A percentile compares a stretch with the other conserved stretches of the same genome.
These are phyloP conservation scores for Motacilla alba DNA, from an alignment of 2,113 vertebrate species.

Conservation along the genomic window DNA sequence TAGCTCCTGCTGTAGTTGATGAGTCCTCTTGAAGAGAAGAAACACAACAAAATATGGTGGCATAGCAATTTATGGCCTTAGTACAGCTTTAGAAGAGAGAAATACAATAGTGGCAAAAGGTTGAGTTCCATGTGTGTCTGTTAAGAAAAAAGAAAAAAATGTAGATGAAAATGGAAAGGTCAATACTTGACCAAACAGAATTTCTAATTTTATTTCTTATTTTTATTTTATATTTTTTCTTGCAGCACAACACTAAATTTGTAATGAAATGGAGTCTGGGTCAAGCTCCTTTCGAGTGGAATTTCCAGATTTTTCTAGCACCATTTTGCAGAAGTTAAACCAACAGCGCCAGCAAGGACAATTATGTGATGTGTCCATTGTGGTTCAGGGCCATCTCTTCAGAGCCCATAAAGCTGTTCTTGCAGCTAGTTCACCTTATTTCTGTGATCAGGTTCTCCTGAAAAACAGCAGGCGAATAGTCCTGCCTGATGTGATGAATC, in stretches of 20 bases:
- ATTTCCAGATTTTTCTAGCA: slow-evolving; percentile 87
- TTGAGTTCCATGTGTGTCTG: background rate
- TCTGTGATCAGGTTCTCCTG: slow-evolving; percentile 87
- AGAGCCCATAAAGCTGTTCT: slow-evolving; percentile 87
- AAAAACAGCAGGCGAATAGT: slow-evolving; percentile 86
- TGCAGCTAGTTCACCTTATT: slow-evolving; percentile 88
- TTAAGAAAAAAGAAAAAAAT: background rate
- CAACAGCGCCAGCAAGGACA: slow-evolving; percentile 87
- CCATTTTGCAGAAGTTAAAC: slow-evolving; percentile 86
- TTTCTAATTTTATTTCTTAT: background rate
- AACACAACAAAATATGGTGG: background rate
- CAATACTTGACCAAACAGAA: background rate
- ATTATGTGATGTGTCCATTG: slow-evolving; percentile 85
- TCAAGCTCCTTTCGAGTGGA: slow-evolving; percentile 85
- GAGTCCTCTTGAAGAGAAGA: background rate
- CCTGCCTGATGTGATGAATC: slow-evolving; percentile 87
- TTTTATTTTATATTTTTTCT: background rate
- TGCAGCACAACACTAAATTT: slow-evolving; percentile 68
- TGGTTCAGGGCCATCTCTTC: slow-evolving; percentile 85
- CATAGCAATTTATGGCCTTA: background rate
- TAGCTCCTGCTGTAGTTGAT: background rate
- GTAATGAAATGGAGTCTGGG: slow-evolving; percentile 83
- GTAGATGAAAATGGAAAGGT: background rate
- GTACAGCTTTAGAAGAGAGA: background rate
- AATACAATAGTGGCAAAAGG: background rate